phyloP scores from a whole-genome alignment of 2,113 vertebrate genomes.

The Vombatus ursinus region DNA sequence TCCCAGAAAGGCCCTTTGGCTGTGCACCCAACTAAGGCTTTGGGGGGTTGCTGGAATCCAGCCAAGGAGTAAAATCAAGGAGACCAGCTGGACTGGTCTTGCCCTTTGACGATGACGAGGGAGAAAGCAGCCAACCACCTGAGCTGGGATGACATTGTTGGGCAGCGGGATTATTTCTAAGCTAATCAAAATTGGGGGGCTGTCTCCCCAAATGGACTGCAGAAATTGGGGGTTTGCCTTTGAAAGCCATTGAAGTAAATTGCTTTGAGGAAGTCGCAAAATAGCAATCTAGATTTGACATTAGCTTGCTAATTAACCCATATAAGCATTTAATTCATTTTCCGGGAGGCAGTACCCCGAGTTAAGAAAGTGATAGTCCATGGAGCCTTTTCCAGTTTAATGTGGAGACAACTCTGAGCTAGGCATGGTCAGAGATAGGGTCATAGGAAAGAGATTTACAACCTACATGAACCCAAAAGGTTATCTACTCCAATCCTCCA shows the following conservation, averaged over 20 bases:
- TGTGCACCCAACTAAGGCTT: constrained; percentile 67
- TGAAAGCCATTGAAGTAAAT: constrained; percentile 18
- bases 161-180: background rate
- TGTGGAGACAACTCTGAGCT: background rate
- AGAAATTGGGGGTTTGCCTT: constrained; percentile 36
- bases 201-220: constrained; percentile 15
- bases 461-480: background rate
- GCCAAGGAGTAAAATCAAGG: constrained; percentile 65
- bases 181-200: constrained; percentile 45
- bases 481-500: background rate
- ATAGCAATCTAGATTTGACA: constrained; percentile 3
- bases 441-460: background rate
- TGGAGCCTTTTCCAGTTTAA: background rate
- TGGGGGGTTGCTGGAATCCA: constrained; percentile 67
- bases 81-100: constrained; percentile 68
- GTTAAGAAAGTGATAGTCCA: constrained; percentile 23
- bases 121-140: constrained; percentile 61
- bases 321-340: constrained; percentile 30
- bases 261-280: constrained; percentile 42
- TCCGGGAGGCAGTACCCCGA: background rate
- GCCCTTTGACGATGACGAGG: constrained; percentile 66
- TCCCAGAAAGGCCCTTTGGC: background rate
- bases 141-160: constrained; percentile 68
- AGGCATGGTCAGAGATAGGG: background rate
- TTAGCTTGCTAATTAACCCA: background rate